These are phyloP conservation scores for Urocolius indicus DNA, from an alignment of 2,113 vertebrate species.

Conservation along the genomic window DNA sequence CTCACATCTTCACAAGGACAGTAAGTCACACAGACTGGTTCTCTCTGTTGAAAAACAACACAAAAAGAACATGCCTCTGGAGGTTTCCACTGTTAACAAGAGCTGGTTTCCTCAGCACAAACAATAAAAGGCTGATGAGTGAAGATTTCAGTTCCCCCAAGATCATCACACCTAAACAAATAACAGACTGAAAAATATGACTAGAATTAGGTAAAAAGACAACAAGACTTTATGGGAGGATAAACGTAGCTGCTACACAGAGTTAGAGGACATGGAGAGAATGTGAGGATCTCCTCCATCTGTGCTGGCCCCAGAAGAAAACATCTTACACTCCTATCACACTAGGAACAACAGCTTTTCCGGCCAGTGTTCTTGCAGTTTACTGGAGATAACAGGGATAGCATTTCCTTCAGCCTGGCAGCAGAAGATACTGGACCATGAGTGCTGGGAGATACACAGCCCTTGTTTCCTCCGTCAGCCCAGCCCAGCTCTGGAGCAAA, in stretches of 20 bases:
- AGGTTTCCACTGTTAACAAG: conserved; percentile 16
- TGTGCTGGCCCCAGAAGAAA: neutral
- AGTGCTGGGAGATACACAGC: neutral
- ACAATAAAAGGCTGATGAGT: conserved; percentile 46
- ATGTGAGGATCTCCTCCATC: neutral
- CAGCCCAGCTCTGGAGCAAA: neutral
- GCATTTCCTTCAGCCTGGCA: neutral
- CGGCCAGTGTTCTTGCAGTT: neutral
- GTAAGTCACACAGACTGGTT: neutral
- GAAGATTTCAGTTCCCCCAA: neutral
- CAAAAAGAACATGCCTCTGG: neutral
- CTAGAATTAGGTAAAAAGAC: conserved; percentile 21
- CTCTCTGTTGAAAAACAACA: neutral
- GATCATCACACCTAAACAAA: neutral
- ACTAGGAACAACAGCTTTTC: neutral
- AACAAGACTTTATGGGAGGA: neutral
- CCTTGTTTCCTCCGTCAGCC: neutral
- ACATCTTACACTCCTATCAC: neutral
- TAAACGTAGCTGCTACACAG: neutral
- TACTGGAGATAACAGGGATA: neutral
- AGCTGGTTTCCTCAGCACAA: conserved; percentile 30
- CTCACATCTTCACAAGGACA: neutral
- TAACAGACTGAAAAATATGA: neutral
- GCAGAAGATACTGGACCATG: accelerated
- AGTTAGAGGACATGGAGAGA: neutral